Base-by-base conservation (phyloP, 2,113 vertebrate genomes). In the Trinectes maculatus region DNA sequence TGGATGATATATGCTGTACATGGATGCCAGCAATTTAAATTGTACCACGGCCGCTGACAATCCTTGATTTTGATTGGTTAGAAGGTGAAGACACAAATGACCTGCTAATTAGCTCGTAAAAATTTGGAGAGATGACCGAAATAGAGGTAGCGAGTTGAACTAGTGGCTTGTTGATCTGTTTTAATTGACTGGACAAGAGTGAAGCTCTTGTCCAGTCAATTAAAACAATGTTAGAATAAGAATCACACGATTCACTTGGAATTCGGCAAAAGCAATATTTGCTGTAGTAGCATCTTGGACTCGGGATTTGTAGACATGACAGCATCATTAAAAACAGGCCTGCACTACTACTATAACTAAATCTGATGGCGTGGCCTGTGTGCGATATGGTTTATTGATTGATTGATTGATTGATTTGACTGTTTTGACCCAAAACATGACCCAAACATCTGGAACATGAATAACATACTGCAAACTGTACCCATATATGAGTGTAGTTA, bases 301-400 rank as follows among this genome's bases (percentile, higher is more conserved):
- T 60, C 63, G 43, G 8, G 36, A 37, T 63, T 72, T 57, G 10
- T 42, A 39, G 21, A 54, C 37, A 48, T 3, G 43, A 11, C 22
- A 67, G 19, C 1, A 24, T 56, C n/a, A 19, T 56, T 48, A 33
- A 37, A 21, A 31, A 56, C 16, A 6, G 31, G 15, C 16, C n/a
- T 3, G 3, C 13, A 29, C 5, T 39, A 13, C 33, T 33, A n/a
- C 11, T 22, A n/a, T 21, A 8, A 31, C 19, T 21, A 11, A 4
- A 22, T 28, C 18, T 19, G 3, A 21, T 39, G 8, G 29, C 34
- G 29, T 33, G 26, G 9, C n/a, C n/a, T n/a, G n/a, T n/a, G n/a
- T n/a, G n/a, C n/a, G n/a, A n/a, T n/a, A n/a, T n/a, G n/a, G n/a
- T n/a, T n/a, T n/a, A n/a, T n/a, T n/a, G n/a, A n/a, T n/a, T n/a